Evolutionary conservation across 2,113 vertebrate genomes (phyloP), one percentile per base, ranked within the genome.

Genomic region (Chaetodon auriga): DNA sequence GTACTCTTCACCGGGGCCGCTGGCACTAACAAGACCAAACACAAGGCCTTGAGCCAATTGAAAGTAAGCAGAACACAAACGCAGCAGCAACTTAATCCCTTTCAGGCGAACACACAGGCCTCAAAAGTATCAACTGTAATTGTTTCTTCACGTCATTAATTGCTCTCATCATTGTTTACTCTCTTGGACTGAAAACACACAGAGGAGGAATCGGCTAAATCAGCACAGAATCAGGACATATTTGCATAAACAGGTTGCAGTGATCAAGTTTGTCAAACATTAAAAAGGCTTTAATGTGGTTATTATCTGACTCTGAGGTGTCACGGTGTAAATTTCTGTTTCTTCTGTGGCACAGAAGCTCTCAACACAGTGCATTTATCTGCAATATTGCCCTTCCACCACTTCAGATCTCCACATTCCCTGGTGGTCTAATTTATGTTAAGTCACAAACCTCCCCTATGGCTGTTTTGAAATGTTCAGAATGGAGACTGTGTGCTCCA

Each of bases 361-460:
- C 87, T 93, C 85, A 57, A 75, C 75, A 36, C 75, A 53, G 75
- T 21, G 68, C 86, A 81, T 94, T 95, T 91, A 93, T 93, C 90
- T 91, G 89, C 78, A 93, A 90, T 93, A 89, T 92, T 94, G 91
- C 94, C 93, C 92, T 93, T 93, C 92, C 92, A 88, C 92, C 91
- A 92, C 92, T 92, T 94, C 91, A 95, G 90, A 94, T 93, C 87
- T 92, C 89, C 87, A 87, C 83, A 86, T 94, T 96, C 95, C 95
- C 95, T 94, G 95, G 95, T 96, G 95, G 95, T 94, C 95, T 96
- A 96, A 96, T 96, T 96, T 96, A 96, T 96, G 95, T 95, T 96
- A 96, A 95, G 95, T 96, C 95, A 96, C 94, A 93, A 92, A 93
- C 92, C 94, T 95, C 95, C 95, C 95, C 95, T 93, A 95, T 94